Conservation (phyloP, 2,113 vertebrate genomes). For the Mandrillus leucophaeus region DNA sequence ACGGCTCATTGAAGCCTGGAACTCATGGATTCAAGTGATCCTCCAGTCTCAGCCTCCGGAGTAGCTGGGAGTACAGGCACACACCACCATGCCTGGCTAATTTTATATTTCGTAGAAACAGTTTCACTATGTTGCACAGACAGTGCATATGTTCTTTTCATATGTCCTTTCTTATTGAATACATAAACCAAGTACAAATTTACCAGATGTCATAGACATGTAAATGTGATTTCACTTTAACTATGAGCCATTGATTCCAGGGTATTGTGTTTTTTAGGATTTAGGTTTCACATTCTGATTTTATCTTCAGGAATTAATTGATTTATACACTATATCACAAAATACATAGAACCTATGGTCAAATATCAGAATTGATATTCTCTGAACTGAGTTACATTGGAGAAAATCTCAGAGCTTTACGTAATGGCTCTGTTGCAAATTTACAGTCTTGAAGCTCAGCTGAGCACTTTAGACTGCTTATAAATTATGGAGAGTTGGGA, state of each 20-base stretch:
- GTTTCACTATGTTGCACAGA: too few species aligned
- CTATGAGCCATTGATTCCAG: not conserved
- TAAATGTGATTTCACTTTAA: slow-evolving; percentile 2
- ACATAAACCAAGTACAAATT: not conserved
- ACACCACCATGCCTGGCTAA: too few species aligned
- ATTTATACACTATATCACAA: not conserved
- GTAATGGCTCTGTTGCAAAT: not conserved
- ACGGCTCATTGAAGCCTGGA: too few species aligned
- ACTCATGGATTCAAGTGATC: too few species aligned
- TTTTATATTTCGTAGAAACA: too few species aligned
- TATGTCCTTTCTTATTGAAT: slow-evolving; percentile 39
- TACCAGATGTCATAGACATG: not conserved
- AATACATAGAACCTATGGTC: not conserved
- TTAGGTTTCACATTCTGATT: not conserved
- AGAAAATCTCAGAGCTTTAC: not conserved
- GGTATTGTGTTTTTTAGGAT: not conserved
- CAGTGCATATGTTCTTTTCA: not conserved
- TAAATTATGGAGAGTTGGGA: not conserved
- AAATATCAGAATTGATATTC: not conserved
- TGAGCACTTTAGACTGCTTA: not conserved
- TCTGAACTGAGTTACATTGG: not conserved
- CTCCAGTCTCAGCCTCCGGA: too few species aligned
- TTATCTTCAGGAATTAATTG: not conserved
- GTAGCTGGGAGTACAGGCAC: too few species aligned
- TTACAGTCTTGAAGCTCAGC: not conserved